These are phyloP conservation scores for Chalcis sispes DNA, from an alignment of 2,888 invertebrate species.

Conservation along the genomic window DNA sequence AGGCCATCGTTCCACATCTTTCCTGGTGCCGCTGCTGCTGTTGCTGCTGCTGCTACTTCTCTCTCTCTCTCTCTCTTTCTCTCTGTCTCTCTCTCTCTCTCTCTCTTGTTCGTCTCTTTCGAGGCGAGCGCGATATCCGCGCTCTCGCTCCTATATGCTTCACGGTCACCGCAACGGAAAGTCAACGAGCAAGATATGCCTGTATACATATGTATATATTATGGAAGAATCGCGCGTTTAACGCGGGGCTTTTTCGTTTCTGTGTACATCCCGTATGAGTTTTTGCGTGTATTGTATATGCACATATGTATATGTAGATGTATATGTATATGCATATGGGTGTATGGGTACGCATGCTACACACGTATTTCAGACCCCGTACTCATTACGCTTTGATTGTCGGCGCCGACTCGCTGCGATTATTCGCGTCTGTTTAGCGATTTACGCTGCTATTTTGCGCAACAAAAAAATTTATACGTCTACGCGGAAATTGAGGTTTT, in stretches of 20 bases:
- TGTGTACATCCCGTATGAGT: no score
- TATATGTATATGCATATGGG: no score
- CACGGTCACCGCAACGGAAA: conserved; percentile 66
- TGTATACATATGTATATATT: no score
- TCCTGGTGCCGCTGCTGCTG: conserved; percentile 55
- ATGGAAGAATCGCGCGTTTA: no score
- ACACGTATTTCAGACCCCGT: no score
- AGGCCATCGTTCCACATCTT: conserved; percentile 75
- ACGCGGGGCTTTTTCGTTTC: no score
- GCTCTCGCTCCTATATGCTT: conserved; percentile 61
- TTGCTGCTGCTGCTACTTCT: conserved; percentile 12
- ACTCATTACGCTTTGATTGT: conserved; percentile 8
- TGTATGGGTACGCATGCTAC: no score
- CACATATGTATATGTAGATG: no score
- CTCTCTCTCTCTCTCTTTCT: not conserved
- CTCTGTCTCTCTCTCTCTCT: conserved; percentile 33
- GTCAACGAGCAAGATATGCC: conserved; percentile 69
- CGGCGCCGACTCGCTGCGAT: not conserved
- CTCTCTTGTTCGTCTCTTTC: conserved; percentile 40
- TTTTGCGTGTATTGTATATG: no score
- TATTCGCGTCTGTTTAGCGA: not conserved
- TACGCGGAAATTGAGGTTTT: no score
- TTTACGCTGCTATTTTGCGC: no score
- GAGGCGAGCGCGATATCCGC: conserved; percentile 49
- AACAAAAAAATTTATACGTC: no score